Evolutionary conservation across 2,113 vertebrate genomes (phyloP).

Genomic region (Tursiops truncatus): DNA sequence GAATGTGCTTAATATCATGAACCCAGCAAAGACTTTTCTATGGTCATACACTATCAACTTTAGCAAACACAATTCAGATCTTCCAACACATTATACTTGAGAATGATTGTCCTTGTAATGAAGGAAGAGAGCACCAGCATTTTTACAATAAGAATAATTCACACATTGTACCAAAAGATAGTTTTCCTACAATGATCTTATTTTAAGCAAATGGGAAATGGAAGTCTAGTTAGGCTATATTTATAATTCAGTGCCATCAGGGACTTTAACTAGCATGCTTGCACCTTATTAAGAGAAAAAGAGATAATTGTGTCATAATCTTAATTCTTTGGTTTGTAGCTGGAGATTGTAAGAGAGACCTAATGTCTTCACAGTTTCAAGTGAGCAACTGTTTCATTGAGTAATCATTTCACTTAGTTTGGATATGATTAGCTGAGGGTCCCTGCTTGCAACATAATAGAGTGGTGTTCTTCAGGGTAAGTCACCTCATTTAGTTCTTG

Average conservation of each 20-base stretch:
- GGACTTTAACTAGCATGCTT: neutral
- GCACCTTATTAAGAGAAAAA: slow-evolving; percentile 27
- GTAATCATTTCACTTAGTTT: slow-evolving; percentile 52
- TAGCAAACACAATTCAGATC: neutral
- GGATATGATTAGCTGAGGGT: neutral
- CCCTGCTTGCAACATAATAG: neutral
- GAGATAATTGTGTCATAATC: neutral
- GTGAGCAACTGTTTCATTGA: slow-evolving; percentile 23
- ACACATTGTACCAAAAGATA: neutral
- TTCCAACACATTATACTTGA: neutral
- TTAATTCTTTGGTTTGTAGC: neutral
- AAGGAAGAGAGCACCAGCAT: slow-evolving; percentile 32
- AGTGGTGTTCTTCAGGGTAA: neutral
- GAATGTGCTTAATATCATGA: neutral
- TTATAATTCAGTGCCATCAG: slow-evolving; percentile 1
- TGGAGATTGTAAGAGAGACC: neutral
- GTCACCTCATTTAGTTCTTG: slow-evolving; percentile 36
- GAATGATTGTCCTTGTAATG: neutral
- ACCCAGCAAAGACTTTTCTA: neutral
- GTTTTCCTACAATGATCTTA: neutral
- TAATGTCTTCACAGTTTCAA: slow-evolving; percentile 17
- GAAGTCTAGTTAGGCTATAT: neutral
- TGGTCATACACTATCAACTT: neutral
- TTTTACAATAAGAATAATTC: neutral
- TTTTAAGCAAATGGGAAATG: slow-evolving; percentile 33